Percentiles rank a stretch among this genome's conserved stretches.
These are phyloP conservation scores for Tenualosa ilisha DNA, from an alignment of 2,797 vertebrate genomes.

Conservation along the genomic window DNA sequence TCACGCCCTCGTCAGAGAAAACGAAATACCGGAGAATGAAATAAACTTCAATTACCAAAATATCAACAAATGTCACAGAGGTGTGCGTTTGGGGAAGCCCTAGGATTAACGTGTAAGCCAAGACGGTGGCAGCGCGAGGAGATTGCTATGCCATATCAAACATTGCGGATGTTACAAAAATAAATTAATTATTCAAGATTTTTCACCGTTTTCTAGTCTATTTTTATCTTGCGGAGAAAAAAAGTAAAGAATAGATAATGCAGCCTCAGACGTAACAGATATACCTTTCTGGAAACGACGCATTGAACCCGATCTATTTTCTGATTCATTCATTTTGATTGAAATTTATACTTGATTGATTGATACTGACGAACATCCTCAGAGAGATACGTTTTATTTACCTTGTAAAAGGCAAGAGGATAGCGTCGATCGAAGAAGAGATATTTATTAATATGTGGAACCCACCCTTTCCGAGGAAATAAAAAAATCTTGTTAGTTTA, in stretches of 20 bases:
- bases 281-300: conserved; percentile 64
- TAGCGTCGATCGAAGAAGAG: conserved; percentile 48
- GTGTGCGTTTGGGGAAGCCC: conserved; percentile 70
- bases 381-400: conserved; percentile 46
- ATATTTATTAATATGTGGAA: conserved; percentile 49
- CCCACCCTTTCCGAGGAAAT: conserved; percentile 50
- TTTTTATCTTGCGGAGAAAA: conserved; percentile 60
- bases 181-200: conserved; percentile 70
- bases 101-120: conserved; percentile 61
- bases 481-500: conserved; percentile 45
- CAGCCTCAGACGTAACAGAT: conserved; percentile 68
- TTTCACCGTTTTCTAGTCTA: conserved; percentile 64
- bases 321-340: conserved; percentile 50
- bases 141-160: conserved; percentile 60
- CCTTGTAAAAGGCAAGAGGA: conserved; percentile 44
- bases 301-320: conserved; percentile 57
- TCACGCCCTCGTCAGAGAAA: conserved; percentile 73
- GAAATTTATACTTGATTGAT: conserved; percentile 54
- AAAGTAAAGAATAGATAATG: conserved; percentile 36
- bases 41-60: conserved; percentile 67
- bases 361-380: conserved; percentile 49
- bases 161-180: conserved; percentile 68
- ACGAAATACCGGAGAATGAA: conserved; percentile 59
- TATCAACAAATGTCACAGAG: conserved; percentile 75
- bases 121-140: conserved; percentile 54